Evolutionary conservation across 1,140 invertebrate genomes (phyloP).

Genomic region (Eurosta solidaginis): DNA sequence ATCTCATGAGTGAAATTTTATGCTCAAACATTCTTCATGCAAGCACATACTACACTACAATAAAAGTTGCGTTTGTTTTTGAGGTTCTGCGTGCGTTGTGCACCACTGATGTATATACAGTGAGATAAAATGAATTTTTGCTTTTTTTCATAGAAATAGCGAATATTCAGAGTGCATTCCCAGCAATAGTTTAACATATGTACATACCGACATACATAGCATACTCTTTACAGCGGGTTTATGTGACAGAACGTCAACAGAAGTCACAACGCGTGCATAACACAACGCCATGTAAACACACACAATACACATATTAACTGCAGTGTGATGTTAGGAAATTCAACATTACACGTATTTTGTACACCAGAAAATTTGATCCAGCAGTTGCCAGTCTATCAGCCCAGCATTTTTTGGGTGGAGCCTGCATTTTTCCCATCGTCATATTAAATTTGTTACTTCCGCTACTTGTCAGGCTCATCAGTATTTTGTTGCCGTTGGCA

Average conservation of each 20-base stretch:
- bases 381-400: conserved; percentile 9
- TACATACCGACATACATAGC: background rate
- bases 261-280: background rate
- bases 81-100: too few species aligned
- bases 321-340: background rate
- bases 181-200: background rate
- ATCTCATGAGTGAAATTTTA: too few species aligned
- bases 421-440: conserved; percentile 9
- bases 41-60: too few species aligned
- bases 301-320: background rate
- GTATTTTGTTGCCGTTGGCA: background rate
- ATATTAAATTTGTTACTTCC: conserved; percentile 25
- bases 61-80: too few species aligned
- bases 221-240: background rate
- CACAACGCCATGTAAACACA: background rate
- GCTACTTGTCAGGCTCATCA: conserved; percentile 26
- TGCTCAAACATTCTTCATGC: too few species aligned
- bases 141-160: background rate
- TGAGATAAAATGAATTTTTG: background rate
- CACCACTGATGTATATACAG: too few species aligned
- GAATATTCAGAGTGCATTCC: background rate
- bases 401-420: background rate
- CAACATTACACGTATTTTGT: background rate
- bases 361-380: background rate
- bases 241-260: background rate